Base-by-base conservation (phyloP, 2,797 vertebrate genomes). In the Sciurus vulgaris region DNA sequence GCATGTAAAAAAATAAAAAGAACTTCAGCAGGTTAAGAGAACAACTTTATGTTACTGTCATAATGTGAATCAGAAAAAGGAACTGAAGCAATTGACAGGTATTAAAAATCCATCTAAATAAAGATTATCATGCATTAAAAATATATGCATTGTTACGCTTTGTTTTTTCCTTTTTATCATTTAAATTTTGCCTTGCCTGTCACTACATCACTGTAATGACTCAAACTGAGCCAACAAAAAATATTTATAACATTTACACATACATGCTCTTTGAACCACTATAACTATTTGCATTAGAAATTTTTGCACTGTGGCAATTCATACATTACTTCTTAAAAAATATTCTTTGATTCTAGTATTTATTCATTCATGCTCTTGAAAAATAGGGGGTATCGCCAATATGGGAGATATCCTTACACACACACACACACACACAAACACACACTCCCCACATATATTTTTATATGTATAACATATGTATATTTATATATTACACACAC, bases 281-380 rank as follows among this genome's bases (percentile, higher is more conserved):
- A 7, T 35, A 87, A 59, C 54, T 78, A 38, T 89, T 95, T 93
- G 56, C 41, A 63, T 79, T 93, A 94, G 15, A 77, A 97, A 88
- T 94, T 91, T 87, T 73, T 82, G 8, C 30, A 65, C 41, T 84
- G 1, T 81, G 44, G 82, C 14, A 47, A 72, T 94, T 92, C 10
- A 77, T 85, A 8, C 41, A 78, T 78, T 70, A 8, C 13, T 10
- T 10, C 35, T 96, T 41, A 70, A 93, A 89, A 93, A 86, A 86
- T 89, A 47, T 35, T 63, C 17, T 76, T 91, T 93, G 33, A 94
- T 88, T 59, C 5, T 11, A 72, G 8, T 63, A 41, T 77, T 88
- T 72, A 91, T 88, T 82, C 5, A 54, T 85, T 73, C 18, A 24
- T 82, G 15, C n/a, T 86, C 49, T 38, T 54, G 15, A 85, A 86